phyloP scores from a whole-genome alignment of 2,113 vertebrate species.

The Ptyas mucosa region DNA sequence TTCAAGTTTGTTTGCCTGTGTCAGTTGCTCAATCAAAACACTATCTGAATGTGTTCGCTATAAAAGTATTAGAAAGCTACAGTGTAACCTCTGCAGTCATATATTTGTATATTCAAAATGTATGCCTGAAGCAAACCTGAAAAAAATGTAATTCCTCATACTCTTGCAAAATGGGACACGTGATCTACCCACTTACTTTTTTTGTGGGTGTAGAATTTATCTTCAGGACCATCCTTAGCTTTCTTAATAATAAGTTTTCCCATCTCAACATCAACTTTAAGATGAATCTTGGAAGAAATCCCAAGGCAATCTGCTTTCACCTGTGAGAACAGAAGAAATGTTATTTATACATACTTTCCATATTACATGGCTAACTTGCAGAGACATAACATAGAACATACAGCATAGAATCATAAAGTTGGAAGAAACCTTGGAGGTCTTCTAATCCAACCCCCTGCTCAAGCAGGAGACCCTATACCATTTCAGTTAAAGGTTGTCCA shows the following conservation, averaged over 20 bases:
- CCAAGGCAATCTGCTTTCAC: conserved; percentile 89
- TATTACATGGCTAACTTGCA: neutral
- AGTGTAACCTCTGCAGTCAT: neutral
- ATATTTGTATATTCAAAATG: neutral
- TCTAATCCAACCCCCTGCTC: neutral
- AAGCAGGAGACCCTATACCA: neutral
- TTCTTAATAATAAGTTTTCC: conserved; percentile 93
- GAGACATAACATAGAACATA: neutral
- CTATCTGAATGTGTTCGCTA: neutral
- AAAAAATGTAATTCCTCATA: neutral
- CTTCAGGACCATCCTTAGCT: conserved; percentile 91
- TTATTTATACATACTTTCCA: neutral
- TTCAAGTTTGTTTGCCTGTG: neutral
- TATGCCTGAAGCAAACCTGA: neutral
- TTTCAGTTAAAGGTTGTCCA: neutral
- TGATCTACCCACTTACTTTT: conserved; percentile 80
- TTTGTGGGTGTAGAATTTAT: conserved; percentile 92
- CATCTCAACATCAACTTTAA: conserved; percentile 93
- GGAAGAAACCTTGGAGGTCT: neutral
- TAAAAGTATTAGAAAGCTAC: neutral
- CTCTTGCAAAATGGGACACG: neutral
- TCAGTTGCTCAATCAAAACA: neutral
- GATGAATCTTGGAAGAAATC: conserved; percentile 86
- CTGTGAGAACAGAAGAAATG: conserved; percentile 58
- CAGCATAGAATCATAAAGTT: neutral